phyloP scores from a whole-genome alignment of 2,113 vertebrate species.

The Solenodon paradoxus region DNA sequence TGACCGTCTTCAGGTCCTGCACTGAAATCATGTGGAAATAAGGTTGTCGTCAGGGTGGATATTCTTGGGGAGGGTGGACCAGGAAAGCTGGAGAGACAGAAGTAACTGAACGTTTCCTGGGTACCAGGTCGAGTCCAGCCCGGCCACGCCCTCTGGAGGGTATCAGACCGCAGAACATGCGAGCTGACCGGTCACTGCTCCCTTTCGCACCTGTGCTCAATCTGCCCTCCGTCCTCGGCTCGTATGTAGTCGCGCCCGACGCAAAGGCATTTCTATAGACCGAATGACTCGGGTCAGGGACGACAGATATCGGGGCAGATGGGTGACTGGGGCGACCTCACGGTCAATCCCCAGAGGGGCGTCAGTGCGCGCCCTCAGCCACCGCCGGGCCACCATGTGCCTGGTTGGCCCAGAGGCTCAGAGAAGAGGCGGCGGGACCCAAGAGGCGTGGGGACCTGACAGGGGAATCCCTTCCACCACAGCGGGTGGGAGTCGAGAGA shows the following conservation, averaged over 20 bases:
- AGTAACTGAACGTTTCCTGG: neutral
- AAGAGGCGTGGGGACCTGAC: fast-evolving
- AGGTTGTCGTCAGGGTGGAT: neutral
- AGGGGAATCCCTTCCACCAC: neutral
- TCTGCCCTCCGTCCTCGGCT: no score
- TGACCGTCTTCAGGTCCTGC: neutral
- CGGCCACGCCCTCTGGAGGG: neutral
- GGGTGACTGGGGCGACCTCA: fast-evolving
- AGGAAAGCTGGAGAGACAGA: neutral
- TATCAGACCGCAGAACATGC: neutral
- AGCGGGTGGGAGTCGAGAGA: no score
- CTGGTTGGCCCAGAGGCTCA: no score
- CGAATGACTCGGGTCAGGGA: no score
- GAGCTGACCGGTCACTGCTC: neutral
- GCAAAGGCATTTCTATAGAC: no score
- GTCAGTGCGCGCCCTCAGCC: neutral
- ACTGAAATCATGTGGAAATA: neutral
- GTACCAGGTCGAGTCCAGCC: neutral
- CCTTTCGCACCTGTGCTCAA: no score
- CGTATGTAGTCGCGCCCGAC: no score
- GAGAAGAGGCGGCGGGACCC: neutral
- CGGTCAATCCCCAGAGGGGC: neutral
- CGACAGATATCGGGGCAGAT: no score
- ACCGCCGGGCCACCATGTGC: neutral
- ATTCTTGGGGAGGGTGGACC: neutral